Conservation (phyloP, 2,113 vertebrate species). For the Fulmarus glacialis region DNA sequence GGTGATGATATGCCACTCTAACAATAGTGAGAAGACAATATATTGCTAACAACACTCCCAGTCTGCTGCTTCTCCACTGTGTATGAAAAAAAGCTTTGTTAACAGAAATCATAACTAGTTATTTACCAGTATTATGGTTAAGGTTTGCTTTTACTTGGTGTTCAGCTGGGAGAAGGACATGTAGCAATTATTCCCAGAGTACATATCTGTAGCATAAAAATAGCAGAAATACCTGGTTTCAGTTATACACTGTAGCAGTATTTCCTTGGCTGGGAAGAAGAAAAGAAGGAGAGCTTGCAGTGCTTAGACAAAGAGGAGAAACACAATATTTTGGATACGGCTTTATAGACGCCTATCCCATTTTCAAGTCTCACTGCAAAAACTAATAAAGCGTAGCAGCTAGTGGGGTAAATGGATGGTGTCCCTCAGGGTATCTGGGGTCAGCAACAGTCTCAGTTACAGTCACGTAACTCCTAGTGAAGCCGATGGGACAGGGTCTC, state of each 20-base stretch:
- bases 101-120: slow-evolving; percentile 23
- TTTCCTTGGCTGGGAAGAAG: background rate
- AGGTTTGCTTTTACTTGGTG: background rate
- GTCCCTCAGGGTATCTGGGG: background rate
- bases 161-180: background rate
- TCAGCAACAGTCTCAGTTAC: background rate
- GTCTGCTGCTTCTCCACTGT: slow-evolving; percentile 9
- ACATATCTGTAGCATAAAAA: background rate
- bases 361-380: background rate
- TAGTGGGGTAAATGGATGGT: background rate
- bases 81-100: background rate
- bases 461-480: background rate
- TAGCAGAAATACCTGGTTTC: background rate
- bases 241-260: background rate
- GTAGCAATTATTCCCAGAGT: background rate
- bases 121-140: background rate
- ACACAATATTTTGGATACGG: background rate
- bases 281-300: background rate
- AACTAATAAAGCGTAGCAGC: background rate
- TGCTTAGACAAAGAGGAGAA: background rate
- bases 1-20: slow-evolving; percentile 40
- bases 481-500: background rate
- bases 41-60: slow-evolving; percentile 20
- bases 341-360: background rate
- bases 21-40: slow-evolving; percentile 47